Base-by-base conservation (phyloP, 2,797 vertebrate genomes). In the Spinus pinus region DNA sequence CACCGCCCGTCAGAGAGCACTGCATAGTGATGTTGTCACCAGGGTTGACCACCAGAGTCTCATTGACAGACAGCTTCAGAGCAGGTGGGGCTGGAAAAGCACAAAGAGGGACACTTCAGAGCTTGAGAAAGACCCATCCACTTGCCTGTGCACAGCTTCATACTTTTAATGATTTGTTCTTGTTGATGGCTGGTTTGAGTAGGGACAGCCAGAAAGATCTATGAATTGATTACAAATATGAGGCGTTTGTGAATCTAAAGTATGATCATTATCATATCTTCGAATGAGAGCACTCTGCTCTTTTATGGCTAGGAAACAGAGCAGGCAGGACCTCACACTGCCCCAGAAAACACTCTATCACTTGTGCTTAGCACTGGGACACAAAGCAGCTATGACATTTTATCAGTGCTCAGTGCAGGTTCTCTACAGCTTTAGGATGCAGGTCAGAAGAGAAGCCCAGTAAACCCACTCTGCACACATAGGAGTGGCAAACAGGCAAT, bases 11-110 rank as follows among this genome's bases (percentile, higher is more conserved):
- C 92, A 99, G 98, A 84, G 98, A 98, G 72, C 99, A 99, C 90
- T 98, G 98, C 90, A 99, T 97, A 4, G 98, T 98, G 91, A 99
- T 98, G 50, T 99, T 98, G 96, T 99, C 98, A 47, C 99, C 99
- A 0, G 99, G 99, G 94, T 99, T 99, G 91, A 99, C 99, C 96
- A 99, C 99, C 95, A 99, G 96, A 0, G 99, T 99, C 97, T 99
- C 99, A 4, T 99, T 99, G 92, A 99, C 99, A 7, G 99, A 99
- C 91, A 99, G 96, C 86, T 99, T 99, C 94, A 99, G 97, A 66
- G 98, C 97, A 24, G 99, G 99, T 11, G 99, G 99, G 56, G 98
- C 99, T 99, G 75, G 19, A 96, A 85, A 42, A 74, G 42, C 69
- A 86, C 25, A 81, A 49, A 95, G 28, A 65, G 12, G 9, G 33